phyloP scores from a whole-genome alignment of 2,797 vertebrate species.

The Hipposideros larvatus region DNA sequence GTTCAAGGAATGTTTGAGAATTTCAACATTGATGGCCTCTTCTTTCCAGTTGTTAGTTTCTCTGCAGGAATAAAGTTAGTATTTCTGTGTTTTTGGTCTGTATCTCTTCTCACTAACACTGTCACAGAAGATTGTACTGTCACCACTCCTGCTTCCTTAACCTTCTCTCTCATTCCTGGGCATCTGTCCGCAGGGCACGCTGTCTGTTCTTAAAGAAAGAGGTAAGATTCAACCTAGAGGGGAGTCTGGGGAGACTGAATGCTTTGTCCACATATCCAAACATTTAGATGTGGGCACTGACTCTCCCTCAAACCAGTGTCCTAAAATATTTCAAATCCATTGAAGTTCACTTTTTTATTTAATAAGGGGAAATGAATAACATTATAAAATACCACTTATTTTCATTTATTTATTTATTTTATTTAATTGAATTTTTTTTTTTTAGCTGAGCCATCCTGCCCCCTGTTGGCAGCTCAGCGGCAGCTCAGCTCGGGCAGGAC shows the following conservation, averaged over 20 bases:
- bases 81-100: neutral
- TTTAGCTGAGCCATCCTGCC: no score
- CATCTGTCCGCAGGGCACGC: neutral
- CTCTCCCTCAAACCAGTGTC: neutral
- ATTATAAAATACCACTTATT: neutral
- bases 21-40: constrained; percentile 97
- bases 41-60: constrained; percentile 97
- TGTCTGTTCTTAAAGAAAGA: neutral
- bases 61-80: constrained; percentile 98
- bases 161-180: constrained; percentile 49
- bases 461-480: no score
- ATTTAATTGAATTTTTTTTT: no score
- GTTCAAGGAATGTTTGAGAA: constrained; percentile 99
- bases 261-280: neutral
- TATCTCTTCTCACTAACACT: neutral
- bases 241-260: fast-evolving
- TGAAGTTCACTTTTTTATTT: neutral
- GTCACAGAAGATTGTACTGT: neutral
- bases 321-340: neutral
- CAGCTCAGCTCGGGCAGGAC: no score
- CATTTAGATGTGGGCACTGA: neutral
- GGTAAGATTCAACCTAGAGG: neutral
- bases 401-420: neutral
- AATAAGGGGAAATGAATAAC: neutral
- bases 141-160: neutral